These are phyloP conservation scores for Eubasilissa regina DNA, from an alignment of 1,140 invertebrate species.

Conservation along the genomic window DNA sequence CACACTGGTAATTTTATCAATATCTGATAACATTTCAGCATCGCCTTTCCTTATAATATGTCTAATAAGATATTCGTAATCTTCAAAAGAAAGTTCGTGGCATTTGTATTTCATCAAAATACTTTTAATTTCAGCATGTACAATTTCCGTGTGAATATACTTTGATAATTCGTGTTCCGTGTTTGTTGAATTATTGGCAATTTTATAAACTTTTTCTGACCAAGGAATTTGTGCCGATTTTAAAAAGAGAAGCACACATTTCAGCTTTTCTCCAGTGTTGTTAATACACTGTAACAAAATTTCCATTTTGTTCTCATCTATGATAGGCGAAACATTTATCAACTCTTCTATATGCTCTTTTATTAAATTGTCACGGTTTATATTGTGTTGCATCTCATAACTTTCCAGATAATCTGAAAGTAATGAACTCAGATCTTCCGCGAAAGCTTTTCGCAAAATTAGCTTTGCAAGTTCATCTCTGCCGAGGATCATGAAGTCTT, in stretches of 20 bases:
- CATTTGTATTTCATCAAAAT: conserved; percentile 59
- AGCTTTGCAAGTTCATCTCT: conserved; percentile 50
- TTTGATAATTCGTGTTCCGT: conserved; percentile 30
- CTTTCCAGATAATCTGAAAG: conserved; percentile 48
- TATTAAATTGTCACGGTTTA: conserved; percentile 54
- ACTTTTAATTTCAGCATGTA: conserved; percentile 49
- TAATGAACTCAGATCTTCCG: conserved; percentile 53
- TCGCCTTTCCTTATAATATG: conserved; percentile 50
- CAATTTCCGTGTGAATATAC: conserved; percentile 48
- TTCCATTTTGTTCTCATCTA: conserved; percentile 57
- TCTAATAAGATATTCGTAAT: conserved; percentile 52
- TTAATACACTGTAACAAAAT: conserved; percentile 55
- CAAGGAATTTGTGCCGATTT: conserved; percentile 55
- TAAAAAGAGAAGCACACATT: conserved; percentile 50
- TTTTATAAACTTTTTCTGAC: conserved; percentile 46
- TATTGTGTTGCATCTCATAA: conserved; percentile 46
- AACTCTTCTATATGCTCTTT: conserved; percentile 58
- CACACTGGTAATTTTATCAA: conserved; percentile 55
- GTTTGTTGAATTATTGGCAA: conserved; percentile 34
- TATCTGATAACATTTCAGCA: conserved; percentile 54
- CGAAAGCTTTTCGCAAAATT: conserved; percentile 55
- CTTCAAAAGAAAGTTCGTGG: conserved; percentile 48
- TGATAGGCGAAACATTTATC: conserved; percentile 41
- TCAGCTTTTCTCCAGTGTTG: conserved; percentile 49
- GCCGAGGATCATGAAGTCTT: conserved; percentile 51